Evolutionary conservation across 2,797 vertebrate genomes (phyloP), one percentile per base, ranked within the genome.

Genomic region (Dendrocincla fuliginosa): DNA sequence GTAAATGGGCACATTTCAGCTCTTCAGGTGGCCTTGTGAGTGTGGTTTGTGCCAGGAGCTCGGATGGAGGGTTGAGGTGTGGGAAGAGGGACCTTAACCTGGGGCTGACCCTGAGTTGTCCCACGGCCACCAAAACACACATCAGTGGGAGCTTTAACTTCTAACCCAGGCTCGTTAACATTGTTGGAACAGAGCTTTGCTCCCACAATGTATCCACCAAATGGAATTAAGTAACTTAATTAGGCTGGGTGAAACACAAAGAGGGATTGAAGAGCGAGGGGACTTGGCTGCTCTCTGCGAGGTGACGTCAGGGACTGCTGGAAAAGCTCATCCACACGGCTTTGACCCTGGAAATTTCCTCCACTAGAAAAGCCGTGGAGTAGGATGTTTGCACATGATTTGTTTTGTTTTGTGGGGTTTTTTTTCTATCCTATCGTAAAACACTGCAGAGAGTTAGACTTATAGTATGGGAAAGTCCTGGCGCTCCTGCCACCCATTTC

Each of bases 221-320:
- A 95, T 86, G 74, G 81, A 93, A 96, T 96, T 63, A 87, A 95
- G 71, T 57, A 61, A 61, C 35, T 96, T 95, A 87, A 95, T 97
- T 93, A 87, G 87, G 37, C 84, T 82, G 87, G 67, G 85, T 28
- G 63, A 30, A 91, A 41, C 80, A 96, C 81, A 96, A 82, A 93
- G 89, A 90, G 71, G 92, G 79, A 82, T 89, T 93, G 91, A 89
- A 37, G 71, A 84, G 68, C 6, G 8, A 30, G 75, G 65, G 55
- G 33, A 71, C 81, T 94, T 96, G 94, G 92, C 73, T 0, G 59
- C 85, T 61, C 67, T 49, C 69, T 17, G 49, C 44, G 6, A 70
- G 46, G 52, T 94, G 91, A 93, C 9, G n/a, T 87, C 78, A 95
- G 87, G 70, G 80, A 22, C 61, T 1, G 4, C 64, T 92, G 86